Base-by-base conservation (phyloP, 2,888 invertebrate genomes). In the Polymixis lichenea region DNA sequence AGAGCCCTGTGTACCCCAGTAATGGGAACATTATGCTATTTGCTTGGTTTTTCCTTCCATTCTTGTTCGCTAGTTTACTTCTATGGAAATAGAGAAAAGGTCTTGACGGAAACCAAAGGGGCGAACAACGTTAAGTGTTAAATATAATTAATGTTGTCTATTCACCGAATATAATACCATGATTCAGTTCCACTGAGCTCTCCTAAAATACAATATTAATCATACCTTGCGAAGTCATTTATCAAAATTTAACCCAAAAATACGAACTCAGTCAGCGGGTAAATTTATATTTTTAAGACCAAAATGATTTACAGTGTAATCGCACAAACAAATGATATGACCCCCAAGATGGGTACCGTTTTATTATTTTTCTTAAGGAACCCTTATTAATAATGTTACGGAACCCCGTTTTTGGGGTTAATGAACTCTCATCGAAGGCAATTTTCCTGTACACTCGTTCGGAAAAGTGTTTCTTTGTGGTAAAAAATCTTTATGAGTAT, bases 391-490 rank as follows among this genome's bases (percentile, higher is more conserved):
- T 87, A 87, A 87, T 75, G 72, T 85, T 78, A 80, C 73, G 64
- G 78, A 65, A 81, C 82, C 81, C 83, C 55, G 74, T 78, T 77
- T 78, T 73, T 72, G 77, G 78, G 88, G 88, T 84, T 87, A 88
- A 90, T 86, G 87, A 87, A 89, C 91, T 88, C 84, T 82, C 75
- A 80, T 79, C 78, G 86, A 86, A 86, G 85, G 87, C 90, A 91
- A 91, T 90, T 88, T 89, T 88, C 86, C 77, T 77, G 90, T 89
- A 92, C 89, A 90, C 78, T 89, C 91, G 83, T 78, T 85, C 70
- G 89, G 90, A 90, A 90, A 90, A 91, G 88, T 88, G 90, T 87
- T 88, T 80, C 88, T 88, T 88, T 90, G 87, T 86, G 83, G 78
- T 80, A 78, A 77, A 87, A 87, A 87, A 85, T 84, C 82, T 87